Base-by-base conservation (phyloP, 2,888 invertebrate species). In the Dioctria linearis region DNA sequence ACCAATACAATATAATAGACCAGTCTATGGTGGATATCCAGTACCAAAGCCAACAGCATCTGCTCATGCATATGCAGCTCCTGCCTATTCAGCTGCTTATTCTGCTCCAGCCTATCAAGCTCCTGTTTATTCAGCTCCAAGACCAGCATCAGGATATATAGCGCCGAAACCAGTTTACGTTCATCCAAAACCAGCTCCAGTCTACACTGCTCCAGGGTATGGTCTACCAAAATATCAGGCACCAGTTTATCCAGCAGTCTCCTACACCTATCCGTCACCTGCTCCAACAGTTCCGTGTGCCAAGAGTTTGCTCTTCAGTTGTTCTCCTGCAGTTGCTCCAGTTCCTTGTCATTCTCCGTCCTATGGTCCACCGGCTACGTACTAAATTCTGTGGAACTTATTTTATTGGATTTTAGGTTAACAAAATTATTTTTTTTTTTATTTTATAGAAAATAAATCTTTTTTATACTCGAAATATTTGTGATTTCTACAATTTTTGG, bases 301-400 rank as follows among this genome's bases (percentile, higher is more conserved):
- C 37, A 81, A 75, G 8, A 79, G 63, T 63, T 40, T 81, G 6
- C 76, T 81, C 6, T 69, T 81, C 51, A 75, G 79, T n/a, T 81
- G 81, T 43, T 42, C 54, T 2, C 81, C 81, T 67, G 25, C 37
- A 54, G 79, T 81, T 25, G 79, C 79, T 61, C 79, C 79, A 63
- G 81, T 81, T 42, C 79, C 79, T 49, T 81, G 81, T 39, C 40
- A 51, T 37, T 9, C 71, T 5, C 57, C 71, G 11, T 40, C 63
- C 5, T 78, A 69, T n/a, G 39, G n/a, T 13, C 51, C 69, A 69
- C 5, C 49, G 9, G 43, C 54, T 46, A 8, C 46, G 42, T 67
- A 67, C 46, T 67, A 67, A 46, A 13, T 11, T 42, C 65, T 6
- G 13, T 9, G 37, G 9, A n/a, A 8, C n/a, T 65, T 65, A 65